Evolutionary conservation across 2,797 vertebrate species (phyloP).

Genomic region (Phrynocephalus forsythii): DNA sequence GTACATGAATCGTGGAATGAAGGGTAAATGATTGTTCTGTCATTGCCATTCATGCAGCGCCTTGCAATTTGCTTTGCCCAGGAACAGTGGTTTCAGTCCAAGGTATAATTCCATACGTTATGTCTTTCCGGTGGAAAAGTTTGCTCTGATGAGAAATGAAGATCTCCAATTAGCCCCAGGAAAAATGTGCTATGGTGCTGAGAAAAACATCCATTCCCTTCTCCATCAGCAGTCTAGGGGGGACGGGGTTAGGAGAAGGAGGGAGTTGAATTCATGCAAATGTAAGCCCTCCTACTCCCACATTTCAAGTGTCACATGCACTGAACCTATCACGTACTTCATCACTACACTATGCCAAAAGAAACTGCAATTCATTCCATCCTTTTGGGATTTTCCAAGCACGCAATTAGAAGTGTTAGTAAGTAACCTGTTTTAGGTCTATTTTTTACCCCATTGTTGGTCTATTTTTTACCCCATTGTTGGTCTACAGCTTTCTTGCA

Average conservation of each 20-base stretch:
- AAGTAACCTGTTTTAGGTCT: not conserved
- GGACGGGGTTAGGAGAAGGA: conserved; percentile 1
- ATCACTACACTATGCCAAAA: not conserved
- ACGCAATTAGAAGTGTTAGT: not conserved
- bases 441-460: not conserved
- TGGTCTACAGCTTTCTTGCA: not conserved
- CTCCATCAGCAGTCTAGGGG: not conserved
- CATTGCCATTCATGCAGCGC: conserved; percentile 61
- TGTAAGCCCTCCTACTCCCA: not conserved
- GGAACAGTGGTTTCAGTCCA: conserved; percentile 52
- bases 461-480: not conserved
- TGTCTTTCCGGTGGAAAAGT: conserved; percentile 23
- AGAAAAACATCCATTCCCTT: conserved; percentile 34
- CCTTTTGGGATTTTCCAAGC: not conserved
- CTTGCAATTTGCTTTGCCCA: conserved; percentile 59
- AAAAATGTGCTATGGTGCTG: conserved; percentile 29
- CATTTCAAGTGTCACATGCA: not conserved
- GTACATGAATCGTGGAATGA: conserved; percentile 39
- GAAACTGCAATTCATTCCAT: not conserved
- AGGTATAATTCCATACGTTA: conserved; percentile 39
- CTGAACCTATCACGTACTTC: not conserved
- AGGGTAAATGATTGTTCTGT: conserved; percentile 61
- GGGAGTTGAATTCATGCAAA: conserved; percentile 10
- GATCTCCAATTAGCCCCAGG: conserved; percentile 51
- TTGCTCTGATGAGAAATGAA: conserved; percentile 48